Evolutionary conservation across 2,113 vertebrate genomes (phyloP), one percentile per base, ranked within the genome.

Genomic region (Pagrus major): DNA sequence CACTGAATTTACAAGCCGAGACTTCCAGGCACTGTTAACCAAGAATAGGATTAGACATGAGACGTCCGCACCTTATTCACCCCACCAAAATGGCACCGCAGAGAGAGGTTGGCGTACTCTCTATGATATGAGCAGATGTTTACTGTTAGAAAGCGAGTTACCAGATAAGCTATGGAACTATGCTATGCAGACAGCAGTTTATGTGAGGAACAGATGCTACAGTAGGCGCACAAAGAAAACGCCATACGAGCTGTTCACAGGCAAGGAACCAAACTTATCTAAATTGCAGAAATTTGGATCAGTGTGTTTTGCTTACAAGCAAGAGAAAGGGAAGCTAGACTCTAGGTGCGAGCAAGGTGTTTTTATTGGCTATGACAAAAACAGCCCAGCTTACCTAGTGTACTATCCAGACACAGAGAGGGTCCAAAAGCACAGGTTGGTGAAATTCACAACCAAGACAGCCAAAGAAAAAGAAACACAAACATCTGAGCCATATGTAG

Each of bases 51-150:
- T 79, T 2, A 64, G 27, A 42, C 58, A 71, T 16, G 37, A 80
- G 10, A 65, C 29, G 0, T 72, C 68, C 31, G 58, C 47, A 33
- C 55, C 76, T 0, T 70, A 33, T 46, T 78, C 66, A 21, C 55
- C 56, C 0, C 49, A 71, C 37, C 77, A 67, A 42, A 80, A 80
- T 27, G 69, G 59, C 11, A 80, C 60, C 11, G 69, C 68, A 12
- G 77, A 47, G 69, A 52, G 61, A 29, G 42, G 47, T n/a, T 56
- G 77, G 69, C 2, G 27, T 37, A 65, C 76, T 0, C 58, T 79
- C 3, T 73, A 52, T n/a, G 15, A 78, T 0, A 72, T 73, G 78
- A 6, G 46, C 44, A 74, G 47, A 35, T 39, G 59, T 4, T 31
- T 67, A 29, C 33, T 66, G 8, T 6, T 71, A 35, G 78, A 72